Conservation (phyloP, 2,888 invertebrate species). For the Drosophila fungiperda region DNA sequence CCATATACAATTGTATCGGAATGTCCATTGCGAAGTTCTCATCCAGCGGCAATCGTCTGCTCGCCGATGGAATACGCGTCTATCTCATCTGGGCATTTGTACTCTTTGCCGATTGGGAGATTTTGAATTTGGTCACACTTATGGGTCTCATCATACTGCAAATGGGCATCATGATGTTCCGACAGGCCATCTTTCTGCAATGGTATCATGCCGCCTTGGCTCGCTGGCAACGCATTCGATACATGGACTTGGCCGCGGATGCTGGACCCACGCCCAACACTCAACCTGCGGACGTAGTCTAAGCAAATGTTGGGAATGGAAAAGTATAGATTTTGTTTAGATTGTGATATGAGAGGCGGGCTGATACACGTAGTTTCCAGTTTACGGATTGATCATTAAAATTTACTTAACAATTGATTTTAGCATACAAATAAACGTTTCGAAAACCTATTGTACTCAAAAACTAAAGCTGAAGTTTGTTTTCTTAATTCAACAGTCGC, state of each 20-base stretch:
- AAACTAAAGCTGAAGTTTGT: not conserved
- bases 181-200: slow-evolving; percentile 86
- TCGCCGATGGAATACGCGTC: slow-evolving; percentile 94
- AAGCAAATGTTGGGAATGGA: slow-evolving; percentile 1
- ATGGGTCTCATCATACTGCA: slow-evolving; percentile 91
- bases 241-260: slow-evolving; percentile 70
- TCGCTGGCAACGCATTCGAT: slow-evolving; percentile 72
- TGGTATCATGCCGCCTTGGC: slow-evolving; percentile 71
- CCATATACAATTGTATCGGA: slow-evolving; percentile 97
- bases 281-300: slow-evolving; percentile 82
- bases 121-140: slow-evolving; percentile 91
- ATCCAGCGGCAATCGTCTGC: slow-evolving; percentile 96
- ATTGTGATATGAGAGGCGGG: slow-evolving; percentile 68
- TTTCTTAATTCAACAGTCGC: not conserved
- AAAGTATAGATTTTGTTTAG: slow-evolving; percentile 22
- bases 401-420: slow-evolving; percentile 42
- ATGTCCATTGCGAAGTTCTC: slow-evolving; percentile 97
- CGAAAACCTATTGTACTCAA: slow-evolving; percentile 10
- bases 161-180: slow-evolving; percentile 93
- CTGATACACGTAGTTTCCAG: slow-evolving; percentile 38
- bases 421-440: slow-evolving; percentile 32
- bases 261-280: slow-evolving; percentile 59
- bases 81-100: slow-evolving; percentile 95
- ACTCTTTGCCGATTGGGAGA: slow-evolving; percentile 91
- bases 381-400: slow-evolving; percentile 39